Percentiles rank a stretch among this genome's conserved stretches.
phyloP scores from a whole-genome alignment of 2,113 vertebrate genomes.

The Nansenia antarctica region DNA sequence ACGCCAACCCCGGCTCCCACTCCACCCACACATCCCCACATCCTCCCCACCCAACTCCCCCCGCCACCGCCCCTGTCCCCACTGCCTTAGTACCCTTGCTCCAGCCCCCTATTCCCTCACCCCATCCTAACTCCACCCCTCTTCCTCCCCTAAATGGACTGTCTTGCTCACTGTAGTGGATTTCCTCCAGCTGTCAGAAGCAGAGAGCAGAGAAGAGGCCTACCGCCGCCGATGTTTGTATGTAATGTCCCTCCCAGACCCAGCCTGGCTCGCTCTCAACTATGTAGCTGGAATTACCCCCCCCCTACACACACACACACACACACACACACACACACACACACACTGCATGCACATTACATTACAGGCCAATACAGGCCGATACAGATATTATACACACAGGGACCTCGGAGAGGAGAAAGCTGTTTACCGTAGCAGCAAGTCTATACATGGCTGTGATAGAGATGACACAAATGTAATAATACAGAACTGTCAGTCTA shows the following conservation, averaged over 20 bases:
- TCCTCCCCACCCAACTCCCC: constrained; percentile 10
- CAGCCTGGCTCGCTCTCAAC: constrained; percentile 16
- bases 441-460: no score
- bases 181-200: constrained; percentile 36
- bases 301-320: constrained; percentile 3
- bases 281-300: constrained; percentile 21
- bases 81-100: no score
- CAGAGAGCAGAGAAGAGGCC: constrained; percentile 14
- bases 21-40: constrained; percentile 20
- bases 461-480: no score
- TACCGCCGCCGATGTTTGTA: background rate
- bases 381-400: no score
- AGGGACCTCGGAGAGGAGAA: no score
- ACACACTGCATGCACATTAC: no score
- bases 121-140: background rate
- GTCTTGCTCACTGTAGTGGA: constrained; percentile 25
- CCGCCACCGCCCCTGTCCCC: constrained; percentile 45
- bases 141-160: background rate
- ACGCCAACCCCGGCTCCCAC: background rate
- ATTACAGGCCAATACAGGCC: no score
- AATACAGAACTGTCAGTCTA: no score
- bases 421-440: no score
- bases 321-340: constrained; percentile 4
- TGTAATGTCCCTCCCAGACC: constrained; percentile 1
- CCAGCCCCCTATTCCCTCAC: constrained; percentile 13